These are phyloP conservation scores for Cygnus buccinator DNA, from an alignment of 2,113 vertebrate genomes.

Conservation along the genomic window DNA sequence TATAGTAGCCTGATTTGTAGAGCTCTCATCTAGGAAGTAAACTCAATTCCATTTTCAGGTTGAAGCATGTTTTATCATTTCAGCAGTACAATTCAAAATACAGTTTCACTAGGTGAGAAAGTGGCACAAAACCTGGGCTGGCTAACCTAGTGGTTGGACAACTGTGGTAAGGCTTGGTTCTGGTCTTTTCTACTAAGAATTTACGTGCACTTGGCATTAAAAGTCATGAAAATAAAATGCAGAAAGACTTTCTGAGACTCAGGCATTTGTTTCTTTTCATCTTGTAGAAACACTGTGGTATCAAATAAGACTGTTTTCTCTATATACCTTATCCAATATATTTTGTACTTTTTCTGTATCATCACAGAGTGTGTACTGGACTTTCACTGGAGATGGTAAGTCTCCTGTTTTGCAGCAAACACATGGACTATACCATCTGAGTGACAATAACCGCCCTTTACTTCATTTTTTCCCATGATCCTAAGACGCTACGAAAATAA, in stretches of 20 bases:
- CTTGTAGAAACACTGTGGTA: not conserved
- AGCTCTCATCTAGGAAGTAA: not conserved
- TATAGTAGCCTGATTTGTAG: not conserved
- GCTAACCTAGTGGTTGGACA: not conserved
- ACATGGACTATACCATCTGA: rapidly evolving
- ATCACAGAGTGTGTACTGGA: not conserved
- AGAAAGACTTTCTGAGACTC: not conserved
- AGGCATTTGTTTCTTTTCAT: not conserved
- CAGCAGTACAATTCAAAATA: not conserved
- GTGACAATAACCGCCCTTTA: not conserved
- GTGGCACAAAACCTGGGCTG: not conserved
- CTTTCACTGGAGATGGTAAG: not conserved
- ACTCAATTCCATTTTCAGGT: not conserved
- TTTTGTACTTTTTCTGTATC: not conserved
- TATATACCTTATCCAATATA: not conserved
- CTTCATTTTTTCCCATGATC: not conserved
- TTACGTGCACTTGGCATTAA: not conserved
- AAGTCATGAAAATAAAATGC: not conserved
- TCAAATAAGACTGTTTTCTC: not conserved
- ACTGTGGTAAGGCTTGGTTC: not conserved
- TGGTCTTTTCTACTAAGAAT: not conserved
- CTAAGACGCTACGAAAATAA: not conserved
- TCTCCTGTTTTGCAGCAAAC: not conserved
- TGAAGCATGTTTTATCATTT: not conserved
- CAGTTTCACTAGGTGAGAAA: not conserved